phyloP scores from a whole-genome alignment of 2,888 invertebrate genomes.

The Exephanes ischioxanthus region DNA sequence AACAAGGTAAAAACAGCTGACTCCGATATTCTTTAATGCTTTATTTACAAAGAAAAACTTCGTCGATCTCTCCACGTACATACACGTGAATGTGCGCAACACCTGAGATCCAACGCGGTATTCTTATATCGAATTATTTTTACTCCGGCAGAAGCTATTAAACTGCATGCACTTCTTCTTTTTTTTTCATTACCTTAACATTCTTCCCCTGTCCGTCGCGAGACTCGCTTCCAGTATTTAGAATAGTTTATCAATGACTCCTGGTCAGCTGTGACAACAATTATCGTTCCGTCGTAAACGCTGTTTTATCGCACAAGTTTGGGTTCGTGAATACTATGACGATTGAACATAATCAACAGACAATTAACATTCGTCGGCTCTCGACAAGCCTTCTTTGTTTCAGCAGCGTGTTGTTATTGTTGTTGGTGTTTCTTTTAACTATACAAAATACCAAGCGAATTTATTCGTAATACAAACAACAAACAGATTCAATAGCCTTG shows the following conservation, averaged over 20 bases:
- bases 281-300: constrained; percentile 20
- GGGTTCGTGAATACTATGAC: constrained; percentile 4
- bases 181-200: constrained; percentile 13
- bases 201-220: background rate
- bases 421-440: constrained; percentile 6
- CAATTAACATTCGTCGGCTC: constrained; percentile 34
- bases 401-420: constrained; percentile 12
- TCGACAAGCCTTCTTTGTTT: constrained; percentile 10
- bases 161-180: constrained; percentile 42
- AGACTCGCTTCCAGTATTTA: constrained; percentile 7
- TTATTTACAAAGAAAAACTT: constrained; percentile 60
- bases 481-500: constrained; percentile 71
- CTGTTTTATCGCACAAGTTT: background rate
- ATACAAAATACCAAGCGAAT: constrained; percentile 54
- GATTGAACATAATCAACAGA: constrained; percentile 8
- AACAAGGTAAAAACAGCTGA: constrained; percentile 53
- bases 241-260: constrained; percentile 45
- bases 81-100: constrained; percentile 19
- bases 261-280: constrained; percentile 33
- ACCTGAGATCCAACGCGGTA: constrained; percentile 25
- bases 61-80: constrained; percentile 13
- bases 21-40: constrained; percentile 49
- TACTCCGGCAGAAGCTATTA: constrained; percentile 57
- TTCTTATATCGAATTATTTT: constrained; percentile 35
- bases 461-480: constrained; percentile 68